Evolutionary conservation across 2,888 invertebrate genomes (phyloP), one percentile per base, ranked within the genome.

Genomic region (Mamestra brassicae): DNA sequence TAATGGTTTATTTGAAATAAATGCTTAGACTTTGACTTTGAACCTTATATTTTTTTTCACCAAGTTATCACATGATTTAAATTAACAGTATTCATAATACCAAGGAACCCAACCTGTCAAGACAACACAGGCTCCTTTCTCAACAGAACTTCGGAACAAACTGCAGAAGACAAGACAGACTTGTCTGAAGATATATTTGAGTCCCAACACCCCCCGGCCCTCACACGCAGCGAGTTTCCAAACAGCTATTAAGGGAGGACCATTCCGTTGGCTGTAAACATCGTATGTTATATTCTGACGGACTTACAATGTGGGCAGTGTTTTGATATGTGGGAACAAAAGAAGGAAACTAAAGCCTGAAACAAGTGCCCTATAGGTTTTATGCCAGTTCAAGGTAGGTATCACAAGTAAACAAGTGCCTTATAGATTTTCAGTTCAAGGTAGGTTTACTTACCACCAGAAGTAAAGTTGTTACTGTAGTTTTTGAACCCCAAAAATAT

Each of bases 81-180:
- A 26, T 26, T 26, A 26, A 26, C 26, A 26, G 26, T 26, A 26
- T 26, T 26, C 26, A 26, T 26, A 26, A 26, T 15, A 50, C 50
- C 11, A 3, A 26, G 36, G 13, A 58, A 38, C 47, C n/a, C 11
- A 64, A 10, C 5, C 26, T 45, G 47, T 65, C n/a, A 60, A 26
- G 38, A 11, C 17, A 47, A 36, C 17, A 61, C 36, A 36, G 50
- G 36, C 42, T 50, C 47, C 50, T 36, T 67, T n/a, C 52, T 63
- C 36, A 58, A 38, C 52, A 42, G 47, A 78, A 81, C 69, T 78
- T 78, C 15, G 8, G n/a, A 77, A 83, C 52, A 63, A 77, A 83
- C 78, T 83, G 83, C 57, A 47, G 62, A 4, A 47, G 78, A 71
- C 70, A 83, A 78, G 80, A 73, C 55, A 75, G 58, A 45, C 74